Conservation (phyloP, 2,888 invertebrate genomes). For the Iselma pallidipennis region DNA sequence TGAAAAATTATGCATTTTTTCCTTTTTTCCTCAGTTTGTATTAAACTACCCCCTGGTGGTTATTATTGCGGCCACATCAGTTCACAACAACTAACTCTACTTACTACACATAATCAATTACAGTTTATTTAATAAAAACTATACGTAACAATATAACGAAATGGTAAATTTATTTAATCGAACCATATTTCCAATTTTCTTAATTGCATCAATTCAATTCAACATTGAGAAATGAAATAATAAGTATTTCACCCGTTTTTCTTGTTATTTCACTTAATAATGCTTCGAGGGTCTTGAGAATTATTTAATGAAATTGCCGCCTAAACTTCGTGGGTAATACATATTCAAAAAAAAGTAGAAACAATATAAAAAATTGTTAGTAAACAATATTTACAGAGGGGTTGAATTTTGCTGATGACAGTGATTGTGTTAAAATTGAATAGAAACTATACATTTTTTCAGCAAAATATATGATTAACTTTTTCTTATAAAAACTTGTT, state of each 20-base stretch:
- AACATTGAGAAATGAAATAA: neutral
- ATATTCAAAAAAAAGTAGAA: neutral
- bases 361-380: conserved; percentile 16
- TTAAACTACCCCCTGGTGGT: neutral
- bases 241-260: neutral
- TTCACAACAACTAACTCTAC: neutral
- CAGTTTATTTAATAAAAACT: conserved; percentile 24
- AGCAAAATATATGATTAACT: too few species aligned
- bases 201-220: neutral
- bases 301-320: neutral
- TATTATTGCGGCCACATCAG: neutral
- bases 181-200: conserved; percentile 5
- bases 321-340: neutral
- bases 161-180: conserved; percentile 18
- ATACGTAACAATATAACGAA: conserved; percentile 5
- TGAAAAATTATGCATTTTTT: neutral
- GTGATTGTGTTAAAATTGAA: neutral
- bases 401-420: conserved; percentile 1
- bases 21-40: neutral
- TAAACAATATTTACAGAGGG: too few species aligned
- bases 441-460: conserved; percentile 11
- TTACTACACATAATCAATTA: conserved; percentile 16
- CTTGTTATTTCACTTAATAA: neutral
- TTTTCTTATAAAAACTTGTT: too few species aligned
- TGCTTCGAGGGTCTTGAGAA: neutral